Base-by-base conservation (phyloP, 2,888 invertebrate genomes). In the Gastracanthus pulcherrimus region DNA sequence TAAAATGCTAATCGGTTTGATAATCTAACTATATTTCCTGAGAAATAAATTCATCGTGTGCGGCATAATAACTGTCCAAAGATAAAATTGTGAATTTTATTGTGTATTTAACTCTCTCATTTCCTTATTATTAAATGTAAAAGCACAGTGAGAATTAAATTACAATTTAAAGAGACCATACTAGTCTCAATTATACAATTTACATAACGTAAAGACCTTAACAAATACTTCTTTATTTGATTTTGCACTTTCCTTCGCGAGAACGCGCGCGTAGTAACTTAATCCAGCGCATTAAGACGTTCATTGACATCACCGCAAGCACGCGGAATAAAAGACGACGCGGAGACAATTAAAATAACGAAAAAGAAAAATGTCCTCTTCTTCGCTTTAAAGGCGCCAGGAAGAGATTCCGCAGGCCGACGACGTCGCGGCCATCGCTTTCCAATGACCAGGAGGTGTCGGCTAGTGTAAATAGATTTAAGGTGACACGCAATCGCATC, bases 361-460 rank as follows among this genome's bases (percentile, higher is more conserved):
- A n/a, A n/a, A n/a, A 76, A 67, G n/a, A 64, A 11, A 74, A 76
- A 26, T 45, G 55, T 23, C 9, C 19, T 58, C 29, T 31, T 60
- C n/a, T 45, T 31, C 31, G 34, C 34, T n/a, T n/a, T 45, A 2
- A 92, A 95, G 95, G 93, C 85, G 93, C 94, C 71, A 93, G 95
- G 86, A 94, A 95, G 93, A 93, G 95, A 93, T 92, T 95, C 84
- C 93, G 95, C 70, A 94, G 95, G 87, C 95, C 95, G 16, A 92
- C 93, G 69, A 94, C 95, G 87, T 92, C 93, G 9, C 92, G 93
- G 79, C 93, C 94, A 41, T 93, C 94, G 83, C 92, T 93, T 5
- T 92, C 94, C 48, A 91, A 89, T 83, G 93, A 94, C 90, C 93
- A 95, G 92, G 93, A 94, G 90, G 93, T 94, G 81, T 92, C 94